phyloP scores from a whole-genome alignment of 2,888 invertebrate species.

The Hermaeophaga mercurialis region DNA sequence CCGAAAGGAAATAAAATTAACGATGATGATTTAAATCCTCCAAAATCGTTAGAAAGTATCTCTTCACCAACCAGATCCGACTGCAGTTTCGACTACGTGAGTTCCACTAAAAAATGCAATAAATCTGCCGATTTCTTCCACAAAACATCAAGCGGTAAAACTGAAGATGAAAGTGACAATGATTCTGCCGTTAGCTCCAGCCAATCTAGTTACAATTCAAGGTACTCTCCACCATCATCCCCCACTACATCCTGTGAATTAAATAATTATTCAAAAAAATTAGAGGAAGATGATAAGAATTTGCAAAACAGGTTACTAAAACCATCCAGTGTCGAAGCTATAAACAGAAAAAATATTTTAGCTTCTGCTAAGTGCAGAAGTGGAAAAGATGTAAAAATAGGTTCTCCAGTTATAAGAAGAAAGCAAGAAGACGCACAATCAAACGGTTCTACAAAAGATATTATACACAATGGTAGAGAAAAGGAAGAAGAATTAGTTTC shows the following conservation, averaged over 20 bases:
- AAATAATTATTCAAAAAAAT: slow-evolving; percentile 31
- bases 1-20: slow-evolving; percentile 38
- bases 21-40: slow-evolving; percentile 53
- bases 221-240: slow-evolving; percentile 75
- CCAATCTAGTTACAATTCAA: slow-evolving; percentile 77
- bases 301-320: slow-evolving; percentile 71
- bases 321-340: slow-evolving; percentile 79
- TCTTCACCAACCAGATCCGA: slow-evolving; percentile 65
- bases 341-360: slow-evolving; percentile 84
- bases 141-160: slow-evolving; percentile 37
- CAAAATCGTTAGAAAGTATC: slow-evolving; percentile 64
- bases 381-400: slow-evolving; percentile 74
- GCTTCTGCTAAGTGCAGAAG: slow-evolving; percentile 86
- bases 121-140: slow-evolving; percentile 28
- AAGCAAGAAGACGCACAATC: slow-evolving; percentile 62
- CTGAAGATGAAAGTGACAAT: slow-evolving; percentile 76
- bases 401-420: slow-evolving; percentile 74
- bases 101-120: slow-evolving; percentile 38
- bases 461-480: slow-evolving; percentile 7
- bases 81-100: slow-evolving; percentile 62
- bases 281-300: slow-evolving; percentile 40
- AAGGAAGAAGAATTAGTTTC: not conserved
- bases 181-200: slow-evolving; percentile 88
- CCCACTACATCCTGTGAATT: slow-evolving; percentile 57
- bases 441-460: slow-evolving; percentile 49